Evolutionary conservation across 2,113 vertebrate genomes (phyloP).

Genomic region (Arvicanthis niloticus): DNA sequence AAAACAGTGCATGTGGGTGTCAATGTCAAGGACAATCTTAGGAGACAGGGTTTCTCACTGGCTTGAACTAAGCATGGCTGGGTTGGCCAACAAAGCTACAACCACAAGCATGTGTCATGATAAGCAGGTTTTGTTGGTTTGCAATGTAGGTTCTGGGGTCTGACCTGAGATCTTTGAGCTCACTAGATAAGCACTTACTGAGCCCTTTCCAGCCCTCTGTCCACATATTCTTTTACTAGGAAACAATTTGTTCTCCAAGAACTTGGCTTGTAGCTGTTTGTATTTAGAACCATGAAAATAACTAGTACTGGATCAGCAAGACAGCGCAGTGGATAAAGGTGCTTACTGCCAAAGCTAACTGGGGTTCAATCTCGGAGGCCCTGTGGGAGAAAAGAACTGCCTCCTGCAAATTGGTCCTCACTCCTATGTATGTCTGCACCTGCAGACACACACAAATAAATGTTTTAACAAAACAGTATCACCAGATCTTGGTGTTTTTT

Average conservation of each 20-base stretch:
- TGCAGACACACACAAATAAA: not conserved
- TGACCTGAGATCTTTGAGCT: not conserved
- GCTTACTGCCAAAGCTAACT: not conserved
- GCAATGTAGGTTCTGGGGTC: not conserved
- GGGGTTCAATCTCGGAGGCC: not conserved
- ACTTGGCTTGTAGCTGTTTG: constrained; percentile 10
- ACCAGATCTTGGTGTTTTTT: not conserved
- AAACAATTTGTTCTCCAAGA: not conserved
- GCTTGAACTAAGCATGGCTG: not conserved
- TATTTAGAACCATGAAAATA: not conserved
- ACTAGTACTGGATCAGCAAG: not conserved
- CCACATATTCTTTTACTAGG: not conserved
- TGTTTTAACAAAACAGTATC: not conserved
- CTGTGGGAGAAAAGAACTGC: not conserved
- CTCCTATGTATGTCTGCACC: not conserved
- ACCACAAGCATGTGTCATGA: not conserved
- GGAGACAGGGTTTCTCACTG: not conserved
- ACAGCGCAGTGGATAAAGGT: not conserved
- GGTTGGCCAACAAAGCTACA: not conserved
- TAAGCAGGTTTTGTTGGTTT: not conserved
- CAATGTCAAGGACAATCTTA: not conserved
- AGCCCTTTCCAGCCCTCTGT: not conserved
- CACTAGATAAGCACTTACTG: not conserved
- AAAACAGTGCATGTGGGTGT: not conserved
- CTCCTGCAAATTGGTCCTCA: not conserved